These are phyloP conservation scores for Ophraella communa DNA, from an alignment of 2,888 invertebrate genomes.

Conservation along the genomic window DNA sequence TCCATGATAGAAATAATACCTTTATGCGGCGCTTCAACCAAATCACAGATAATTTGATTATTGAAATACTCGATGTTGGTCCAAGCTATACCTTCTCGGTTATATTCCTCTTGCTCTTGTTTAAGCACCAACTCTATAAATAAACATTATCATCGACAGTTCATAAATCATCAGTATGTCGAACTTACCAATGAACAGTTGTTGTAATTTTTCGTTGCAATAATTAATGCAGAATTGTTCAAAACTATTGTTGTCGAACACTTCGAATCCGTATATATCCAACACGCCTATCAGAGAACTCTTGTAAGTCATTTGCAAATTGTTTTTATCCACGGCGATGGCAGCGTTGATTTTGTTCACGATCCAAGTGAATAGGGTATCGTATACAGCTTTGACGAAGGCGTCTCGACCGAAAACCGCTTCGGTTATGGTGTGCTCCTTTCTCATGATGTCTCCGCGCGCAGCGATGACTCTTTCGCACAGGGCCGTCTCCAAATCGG, in stretches of 20 bases:
- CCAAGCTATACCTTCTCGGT: constrained; percentile 95
- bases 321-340: constrained; percentile 74
- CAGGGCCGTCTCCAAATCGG: constrained; percentile 74
- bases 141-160: background rate
- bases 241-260: constrained; percentile 95
- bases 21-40: constrained; percentile 92
- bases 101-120: constrained; percentile 98
- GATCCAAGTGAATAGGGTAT: constrained; percentile 93
- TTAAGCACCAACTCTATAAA: constrained; percentile 89
- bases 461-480: constrained; percentile 91
- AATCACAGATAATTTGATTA: constrained; percentile 93
- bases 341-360: constrained; percentile 91
- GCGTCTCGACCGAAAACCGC: constrained; percentile 92
- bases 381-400: constrained; percentile 94
- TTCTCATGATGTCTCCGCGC: constrained; percentile 89
- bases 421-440: constrained; percentile 84
- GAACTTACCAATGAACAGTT: constrained; percentile 86
- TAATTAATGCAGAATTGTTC: constrained; percentile 99
- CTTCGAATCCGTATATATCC: constrained; percentile 99
- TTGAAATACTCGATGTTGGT: constrained; percentile 95
- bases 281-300: constrained; percentile 91
- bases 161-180: background rate
- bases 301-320: constrained; percentile 65
- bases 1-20: constrained; percentile 92
- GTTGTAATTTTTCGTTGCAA: constrained; percentile 98